A percentile compares a stretch with the other conserved stretches of the same genome.
These are phyloP conservation scores for Glomeris maerens DNA, from an alignment of 1,140 invertebrate species.

Conservation along the genomic window DNA sequence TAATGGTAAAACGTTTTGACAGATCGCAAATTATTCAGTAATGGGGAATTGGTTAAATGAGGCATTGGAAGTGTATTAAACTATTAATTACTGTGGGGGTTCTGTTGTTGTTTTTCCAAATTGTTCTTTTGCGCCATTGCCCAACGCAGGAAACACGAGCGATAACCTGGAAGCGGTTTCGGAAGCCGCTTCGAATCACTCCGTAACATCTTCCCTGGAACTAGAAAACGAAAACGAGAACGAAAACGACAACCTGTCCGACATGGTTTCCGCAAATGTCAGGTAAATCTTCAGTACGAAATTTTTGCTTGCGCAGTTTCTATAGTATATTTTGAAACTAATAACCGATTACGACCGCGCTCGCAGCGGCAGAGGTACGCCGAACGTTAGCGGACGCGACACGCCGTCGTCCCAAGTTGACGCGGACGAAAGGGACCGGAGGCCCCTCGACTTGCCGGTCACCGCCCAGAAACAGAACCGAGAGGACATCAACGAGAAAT, in stretches of 20 bases:
- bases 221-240: constrained; percentile 64
- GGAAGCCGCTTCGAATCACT: constrained; percentile 86
- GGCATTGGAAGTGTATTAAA: no score
- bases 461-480: constrained; percentile 59
- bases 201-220: constrained; percentile 80
- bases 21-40: no score
- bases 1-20: no score
- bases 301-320: no score
- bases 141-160: constrained; percentile 66
- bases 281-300: constrained; percentile 13
- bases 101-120: no score
- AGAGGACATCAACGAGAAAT: constrained; percentile 93
- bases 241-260: constrained; percentile 76
- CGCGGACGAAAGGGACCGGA: constrained; percentile 39
- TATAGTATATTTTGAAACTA: no score
- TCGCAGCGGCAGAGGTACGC: constrained; percentile 61
- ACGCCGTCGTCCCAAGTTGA: constrained; percentile 73
- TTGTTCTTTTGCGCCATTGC: no score
- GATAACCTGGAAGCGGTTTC: constrained; percentile 89
- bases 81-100: no score
- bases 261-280: constrained; percentile 83
- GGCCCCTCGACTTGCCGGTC: constrained; percentile 36
- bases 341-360: no score
- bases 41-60: no score
- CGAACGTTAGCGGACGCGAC: constrained; percentile 84